Evolutionary conservation across 2,888 invertebrate species (phyloP).

Genomic region (Octodonta nipae): DNA sequence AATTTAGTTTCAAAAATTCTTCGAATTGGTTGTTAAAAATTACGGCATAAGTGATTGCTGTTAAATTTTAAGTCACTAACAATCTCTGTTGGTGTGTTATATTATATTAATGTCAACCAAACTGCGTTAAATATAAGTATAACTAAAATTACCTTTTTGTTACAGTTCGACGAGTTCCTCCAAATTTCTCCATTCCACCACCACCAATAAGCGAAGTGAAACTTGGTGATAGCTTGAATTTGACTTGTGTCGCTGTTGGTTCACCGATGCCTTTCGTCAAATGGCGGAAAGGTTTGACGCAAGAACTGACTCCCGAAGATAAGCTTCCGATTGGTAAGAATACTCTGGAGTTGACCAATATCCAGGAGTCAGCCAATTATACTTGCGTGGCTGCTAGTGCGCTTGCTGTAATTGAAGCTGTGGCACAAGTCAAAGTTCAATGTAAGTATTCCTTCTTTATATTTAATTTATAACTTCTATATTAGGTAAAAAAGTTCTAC

Average conservation of each 20-base stretch:
- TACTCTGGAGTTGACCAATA: slow-evolving; percentile 70
- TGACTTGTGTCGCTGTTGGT: slow-evolving; percentile 94
- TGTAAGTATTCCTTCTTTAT: too few relatives aligned
- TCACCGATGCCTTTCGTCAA: slow-evolving; percentile 97
- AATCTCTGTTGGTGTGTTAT: too few relatives aligned
- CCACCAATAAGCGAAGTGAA: slow-evolving; percentile 76
- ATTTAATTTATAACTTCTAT: too few relatives aligned
- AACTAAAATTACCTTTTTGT: too few relatives aligned
- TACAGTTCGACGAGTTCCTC: slow-evolving; percentile 84
- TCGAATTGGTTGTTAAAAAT: too few relatives aligned
- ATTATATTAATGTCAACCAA: too few relatives aligned
- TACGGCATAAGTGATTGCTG: too few relatives aligned
- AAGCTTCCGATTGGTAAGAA: slow-evolving; percentile 75
- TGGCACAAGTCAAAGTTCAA: slow-evolving; percentile 86
- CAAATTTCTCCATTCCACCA: slow-evolving; percentile 88
- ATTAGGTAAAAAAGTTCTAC: too few relatives aligned
- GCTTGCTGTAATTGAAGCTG: slow-evolving; percentile 79
- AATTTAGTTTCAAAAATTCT: too few relatives aligned
- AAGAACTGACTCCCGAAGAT: slow-evolving; percentile 80
- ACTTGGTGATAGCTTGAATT: slow-evolving; percentile 77
- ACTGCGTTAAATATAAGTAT: too few relatives aligned
- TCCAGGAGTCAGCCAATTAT: slow-evolving; percentile 88
- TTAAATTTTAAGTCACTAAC: too few relatives aligned
- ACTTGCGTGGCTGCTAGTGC: slow-evolving; percentile 93
- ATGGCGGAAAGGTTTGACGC: slow-evolving; percentile 75